A percentile compares a stretch with the other conserved stretches of the same genome.
Conservation (phyloP, 92 coral and sea anemone genomes). For the Phymanthus crucifer region DNA sequence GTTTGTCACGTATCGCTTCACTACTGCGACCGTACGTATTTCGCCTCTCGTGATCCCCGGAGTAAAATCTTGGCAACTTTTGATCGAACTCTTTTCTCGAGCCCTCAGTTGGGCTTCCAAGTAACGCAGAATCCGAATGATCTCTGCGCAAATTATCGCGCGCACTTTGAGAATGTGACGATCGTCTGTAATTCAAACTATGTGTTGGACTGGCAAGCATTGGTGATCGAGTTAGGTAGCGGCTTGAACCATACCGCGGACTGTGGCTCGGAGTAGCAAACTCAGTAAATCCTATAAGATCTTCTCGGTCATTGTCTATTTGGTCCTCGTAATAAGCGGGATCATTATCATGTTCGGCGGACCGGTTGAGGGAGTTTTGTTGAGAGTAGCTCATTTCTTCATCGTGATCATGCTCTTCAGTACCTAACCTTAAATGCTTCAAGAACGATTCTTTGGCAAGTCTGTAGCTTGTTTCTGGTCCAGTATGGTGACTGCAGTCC, state of each 20-base stretch:
- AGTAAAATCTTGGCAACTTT: not conserved
- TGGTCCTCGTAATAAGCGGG: not conserved
- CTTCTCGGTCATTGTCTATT: not conserved
- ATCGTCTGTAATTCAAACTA: slow-evolving; percentile 16
- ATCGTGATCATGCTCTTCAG: slow-evolving; percentile 26
- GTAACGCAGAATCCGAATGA: slow-evolving; percentile 8
- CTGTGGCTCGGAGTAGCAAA: slow-evolving; percentile 20
- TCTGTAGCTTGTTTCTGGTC: slow-evolving; percentile 20
- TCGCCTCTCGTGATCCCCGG: not conserved
- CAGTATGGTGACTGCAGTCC: slow-evolving; percentile 3
- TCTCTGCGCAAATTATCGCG: slow-evolving; percentile 5
- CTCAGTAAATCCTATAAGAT: slow-evolving; percentile 12
- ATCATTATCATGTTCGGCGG: not conserved
- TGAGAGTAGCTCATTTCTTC: not conserved
- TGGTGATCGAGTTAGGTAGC: slow-evolving; percentile 19
- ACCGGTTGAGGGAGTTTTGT: not conserved
- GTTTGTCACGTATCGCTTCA: slow-evolving; percentile 16
- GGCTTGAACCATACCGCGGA: slow-evolving; percentile 14
- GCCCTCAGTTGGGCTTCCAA: not conserved
- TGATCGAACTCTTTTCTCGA: not conserved
- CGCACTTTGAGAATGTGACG: not conserved
- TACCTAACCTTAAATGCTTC: slow-evolving; percentile 26
- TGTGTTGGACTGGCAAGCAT: slow-evolving; percentile 18
- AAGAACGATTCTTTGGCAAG: slow-evolving; percentile 38
- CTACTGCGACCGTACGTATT: not conserved